Conservation (phyloP, 2,797 vertebrate species). For the Hephaestus fuliginosus region DNA sequence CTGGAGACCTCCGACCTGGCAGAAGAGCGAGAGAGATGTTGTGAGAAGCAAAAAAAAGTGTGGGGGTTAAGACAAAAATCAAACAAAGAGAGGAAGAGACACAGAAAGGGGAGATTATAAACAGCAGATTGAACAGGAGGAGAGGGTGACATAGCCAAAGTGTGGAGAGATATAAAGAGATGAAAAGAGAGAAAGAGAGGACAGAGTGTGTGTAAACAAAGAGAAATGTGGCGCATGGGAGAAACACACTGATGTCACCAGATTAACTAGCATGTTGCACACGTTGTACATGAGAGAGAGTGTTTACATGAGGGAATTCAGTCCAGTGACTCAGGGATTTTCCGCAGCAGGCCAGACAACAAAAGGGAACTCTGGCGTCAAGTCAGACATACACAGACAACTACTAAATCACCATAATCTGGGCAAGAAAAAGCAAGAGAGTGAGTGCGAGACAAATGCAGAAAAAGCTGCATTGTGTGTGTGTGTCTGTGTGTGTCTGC, state of each 20-base stretch:
- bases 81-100: background rate
- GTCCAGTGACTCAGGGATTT: constrained; percentile 72
- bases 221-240: background rate
- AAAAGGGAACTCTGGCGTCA: constrained; percentile 70
- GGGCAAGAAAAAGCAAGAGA: constrained; percentile 32
- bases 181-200: background rate
- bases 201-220: background rate
- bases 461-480: constrained; percentile 42
- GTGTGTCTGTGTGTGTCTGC: constrained; percentile 22
- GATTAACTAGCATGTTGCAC: constrained; percentile 37
- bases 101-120: background rate
- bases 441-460: constrained; percentile 36
- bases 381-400: constrained; percentile 60
- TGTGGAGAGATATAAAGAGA: background rate
- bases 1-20: constrained; percentile 92
- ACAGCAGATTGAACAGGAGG: background rate
- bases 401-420: constrained; percentile 71
- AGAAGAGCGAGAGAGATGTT: constrained; percentile 45
- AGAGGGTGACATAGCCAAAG: background rate
- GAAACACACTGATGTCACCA: background rate
- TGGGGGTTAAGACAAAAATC: constrained; percentile 10
- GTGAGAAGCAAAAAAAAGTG: too few species aligned
- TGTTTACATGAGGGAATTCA: constrained; percentile 48
- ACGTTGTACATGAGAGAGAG: constrained; percentile 27
- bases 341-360: constrained; percentile 70